A percentile compares a stretch with the other conserved stretches of the same genome.
Conservation (phyloP, 2,888 invertebrate genomes). For the Calliphora vomitoria region DNA sequence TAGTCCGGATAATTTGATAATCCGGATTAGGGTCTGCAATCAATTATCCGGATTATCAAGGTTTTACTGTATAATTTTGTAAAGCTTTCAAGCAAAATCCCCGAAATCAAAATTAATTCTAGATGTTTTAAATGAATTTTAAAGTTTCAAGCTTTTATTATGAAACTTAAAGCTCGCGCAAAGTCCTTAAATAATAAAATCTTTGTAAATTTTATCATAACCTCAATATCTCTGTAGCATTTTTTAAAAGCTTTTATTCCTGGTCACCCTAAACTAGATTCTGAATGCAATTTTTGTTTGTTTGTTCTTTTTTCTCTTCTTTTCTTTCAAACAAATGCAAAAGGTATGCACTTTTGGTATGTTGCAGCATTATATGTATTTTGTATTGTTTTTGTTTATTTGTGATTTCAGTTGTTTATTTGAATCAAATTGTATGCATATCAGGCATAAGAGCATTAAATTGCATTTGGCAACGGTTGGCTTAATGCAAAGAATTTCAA, state of each 20-base stretch:
- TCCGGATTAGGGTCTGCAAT: no score
- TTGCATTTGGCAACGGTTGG: conserved; percentile 72
- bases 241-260: not conserved
- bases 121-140: no score
- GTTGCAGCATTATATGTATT: conserved; percentile 41
- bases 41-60: no score
- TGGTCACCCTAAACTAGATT: conserved; percentile 20
- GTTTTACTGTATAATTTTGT: no score
- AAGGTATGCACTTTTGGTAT: conserved; percentile 72
- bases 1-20: no score
- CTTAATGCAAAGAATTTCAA: conserved; percentile 68
- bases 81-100: no score
- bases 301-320: not conserved
- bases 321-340: conserved; percentile 48
- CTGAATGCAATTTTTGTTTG: conserved; percentile 3
- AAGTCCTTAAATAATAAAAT: no score
- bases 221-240: no score
- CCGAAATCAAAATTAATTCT: no score
- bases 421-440: conserved; percentile 49
- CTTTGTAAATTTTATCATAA: no score
- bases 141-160: no score
- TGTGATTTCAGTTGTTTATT: conserved; percentile 52
- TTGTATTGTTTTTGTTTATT: conserved; percentile 7
- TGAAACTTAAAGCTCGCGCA: no score
- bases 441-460: conserved; percentile 65